Evolutionary conservation across 2,888 invertebrate genomes (phyloP).

Genomic region (Trachelus stipa): DNA sequence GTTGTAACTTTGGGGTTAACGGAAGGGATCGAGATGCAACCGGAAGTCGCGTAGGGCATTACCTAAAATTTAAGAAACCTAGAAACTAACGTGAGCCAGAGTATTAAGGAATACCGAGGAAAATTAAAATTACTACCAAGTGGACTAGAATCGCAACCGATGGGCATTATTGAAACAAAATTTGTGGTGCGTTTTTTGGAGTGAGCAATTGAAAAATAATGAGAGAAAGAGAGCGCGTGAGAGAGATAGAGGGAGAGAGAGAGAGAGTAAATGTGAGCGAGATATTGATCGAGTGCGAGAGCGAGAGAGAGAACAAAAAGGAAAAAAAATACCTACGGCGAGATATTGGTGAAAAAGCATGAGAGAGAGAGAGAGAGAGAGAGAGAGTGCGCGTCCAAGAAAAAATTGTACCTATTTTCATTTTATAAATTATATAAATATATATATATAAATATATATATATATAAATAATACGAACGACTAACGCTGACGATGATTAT

Average conservation of each 20-base stretch:
- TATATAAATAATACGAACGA: constrained; percentile 40
- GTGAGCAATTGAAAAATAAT: constrained; percentile 37
- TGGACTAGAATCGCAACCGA: constrained; percentile 67
- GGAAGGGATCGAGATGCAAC: background rate
- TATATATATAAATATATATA: constrained; percentile 56
- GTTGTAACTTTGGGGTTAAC: background rate
- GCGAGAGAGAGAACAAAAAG: constrained; percentile 34
- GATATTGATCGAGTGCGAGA: too few species aligned
- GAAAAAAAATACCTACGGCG: constrained; percentile 36
- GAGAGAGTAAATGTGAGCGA: background rate
- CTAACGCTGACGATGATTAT: constrained; percentile 43
- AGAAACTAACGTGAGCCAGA: background rate
- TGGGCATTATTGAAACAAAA: constrained; percentile 64
- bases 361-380: background rate
- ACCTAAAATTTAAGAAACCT: background rate
- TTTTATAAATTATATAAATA: constrained; percentile 65
- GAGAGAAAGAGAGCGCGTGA: constrained; percentile 31
- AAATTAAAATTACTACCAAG: constrained; percentile 59
- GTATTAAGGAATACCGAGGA: background rate
- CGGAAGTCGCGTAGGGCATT: background rate
- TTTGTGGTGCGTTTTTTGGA: constrained; percentile 66
- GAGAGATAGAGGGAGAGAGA: background rate
- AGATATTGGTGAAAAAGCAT: too few species aligned
- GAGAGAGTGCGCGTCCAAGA: background rate
- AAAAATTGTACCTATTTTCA: constrained; percentile 66